A percentile compares a stretch with the other conserved stretches of the same genome.
These are phyloP conservation scores for Ammodytes marinus DNA, from an alignment of 2,113 vertebrate genomes.

Conservation along the genomic window DNA sequence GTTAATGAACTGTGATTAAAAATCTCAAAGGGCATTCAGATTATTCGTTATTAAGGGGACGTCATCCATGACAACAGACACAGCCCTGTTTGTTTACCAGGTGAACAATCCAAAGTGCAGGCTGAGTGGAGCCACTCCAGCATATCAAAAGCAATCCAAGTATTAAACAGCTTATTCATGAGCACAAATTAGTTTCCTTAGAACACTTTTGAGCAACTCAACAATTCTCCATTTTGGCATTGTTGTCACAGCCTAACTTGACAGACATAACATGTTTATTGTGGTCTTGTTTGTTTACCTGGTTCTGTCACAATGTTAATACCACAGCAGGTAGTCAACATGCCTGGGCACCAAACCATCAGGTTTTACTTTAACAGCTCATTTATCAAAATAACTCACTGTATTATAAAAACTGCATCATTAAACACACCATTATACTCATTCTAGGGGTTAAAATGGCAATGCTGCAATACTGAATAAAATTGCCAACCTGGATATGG, in stretches of 20 bases:
- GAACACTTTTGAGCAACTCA: not conserved
- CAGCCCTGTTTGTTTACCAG: not conserved
- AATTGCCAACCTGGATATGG: not conserved
- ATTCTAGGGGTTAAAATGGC: constrained; percentile 1
- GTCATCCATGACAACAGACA: constrained; percentile 10
- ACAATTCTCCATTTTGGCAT: not conserved
- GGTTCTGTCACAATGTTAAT: too few relatives aligned
- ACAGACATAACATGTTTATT: not conserved
- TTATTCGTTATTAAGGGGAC: not conserved
- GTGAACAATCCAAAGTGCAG: constrained; percentile 5
- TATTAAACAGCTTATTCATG: not conserved
- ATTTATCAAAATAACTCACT: not conserved
- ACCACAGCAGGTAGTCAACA: not conserved
- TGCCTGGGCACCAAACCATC: not conserved
- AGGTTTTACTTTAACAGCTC: not conserved
- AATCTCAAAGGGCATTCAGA: not conserved
- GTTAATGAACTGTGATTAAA: not conserved
- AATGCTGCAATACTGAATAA: not conserved
- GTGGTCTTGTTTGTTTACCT: not conserved
- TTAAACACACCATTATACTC: not conserved
- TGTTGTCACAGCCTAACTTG: not conserved
- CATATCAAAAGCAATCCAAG: not conserved
- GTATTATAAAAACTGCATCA: not conserved
- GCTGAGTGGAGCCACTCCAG: not conserved
- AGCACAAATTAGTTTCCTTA: constrained; percentile 6